phyloP scores from a whole-genome alignment of 2,113 vertebrate species.

The Ageneiosus marmoratus region DNA sequence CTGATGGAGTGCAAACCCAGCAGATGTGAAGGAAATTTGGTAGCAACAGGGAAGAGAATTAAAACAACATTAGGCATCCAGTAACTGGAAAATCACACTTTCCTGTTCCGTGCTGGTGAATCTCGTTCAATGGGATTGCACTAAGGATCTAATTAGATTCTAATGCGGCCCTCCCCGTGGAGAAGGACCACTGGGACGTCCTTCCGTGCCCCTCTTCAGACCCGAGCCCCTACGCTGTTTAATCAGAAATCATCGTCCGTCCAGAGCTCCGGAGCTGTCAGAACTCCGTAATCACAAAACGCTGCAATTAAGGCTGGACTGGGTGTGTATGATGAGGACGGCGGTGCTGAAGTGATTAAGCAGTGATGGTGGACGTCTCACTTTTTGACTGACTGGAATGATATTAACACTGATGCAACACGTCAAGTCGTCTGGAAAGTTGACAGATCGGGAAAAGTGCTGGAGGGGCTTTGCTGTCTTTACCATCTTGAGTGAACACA shows the following conservation, averaged over 20 bases:
- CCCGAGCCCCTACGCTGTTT: background rate
- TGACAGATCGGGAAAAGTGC: conserved; percentile 29
- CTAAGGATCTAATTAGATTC: conserved; percentile 55
- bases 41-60: conserved; percentile 62
- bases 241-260: conserved; percentile 13
- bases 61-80: conserved; percentile 55
- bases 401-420: conserved; percentile 40
- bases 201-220: conserved; percentile 29
- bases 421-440: conserved; percentile 37
- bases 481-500: conserved; percentile 35
- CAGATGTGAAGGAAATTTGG: conserved; percentile 61
- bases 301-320: conserved; percentile 32
- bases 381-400: conserved; percentile 43
- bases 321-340: conserved; percentile 24
- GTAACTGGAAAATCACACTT: conserved; percentile 59
- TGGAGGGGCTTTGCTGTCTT: conserved; percentile 26
- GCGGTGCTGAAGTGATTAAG: conserved; percentile 34
- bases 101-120: conserved; percentile 44
- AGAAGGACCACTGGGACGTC: conserved; percentile 41
- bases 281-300: conserved; percentile 17
- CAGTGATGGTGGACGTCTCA: conserved; percentile 20
- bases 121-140: conserved; percentile 50
- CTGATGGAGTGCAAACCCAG: conserved; percentile 55
- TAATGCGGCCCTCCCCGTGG: conserved; percentile 49
- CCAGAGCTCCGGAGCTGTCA: conserved; percentile 3